Evolutionary conservation across 2,113 vertebrate species (phyloP).

Genomic region (Odocoileus virginianus): DNA sequence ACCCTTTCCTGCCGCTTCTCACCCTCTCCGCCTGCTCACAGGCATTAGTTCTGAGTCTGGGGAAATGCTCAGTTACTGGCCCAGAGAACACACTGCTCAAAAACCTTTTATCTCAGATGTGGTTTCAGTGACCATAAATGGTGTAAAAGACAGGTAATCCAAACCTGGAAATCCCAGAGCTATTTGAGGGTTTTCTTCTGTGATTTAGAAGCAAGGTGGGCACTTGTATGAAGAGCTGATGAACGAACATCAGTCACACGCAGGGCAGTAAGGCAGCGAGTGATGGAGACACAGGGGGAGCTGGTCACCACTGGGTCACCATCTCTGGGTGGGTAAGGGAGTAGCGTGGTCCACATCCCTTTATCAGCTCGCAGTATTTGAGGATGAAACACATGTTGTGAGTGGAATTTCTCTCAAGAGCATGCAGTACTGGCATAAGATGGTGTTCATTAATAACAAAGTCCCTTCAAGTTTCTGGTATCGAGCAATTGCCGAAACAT

Average conservation of each 20-base stretch:
- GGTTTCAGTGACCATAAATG: not conserved
- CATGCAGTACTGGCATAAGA: not conserved
- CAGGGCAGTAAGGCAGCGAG: not conserved
- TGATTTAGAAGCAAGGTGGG: not conserved
- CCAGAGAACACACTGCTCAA: not conserved
- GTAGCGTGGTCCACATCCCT: no score
- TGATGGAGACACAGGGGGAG: not conserved
- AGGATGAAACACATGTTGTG: no score
- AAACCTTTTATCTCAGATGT: not conserved
- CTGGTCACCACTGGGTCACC: rapidly evolving
- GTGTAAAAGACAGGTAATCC: not conserved
- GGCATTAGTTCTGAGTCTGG: no score
- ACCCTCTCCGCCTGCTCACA: not conserved
- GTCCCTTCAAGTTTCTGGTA: not conserved
- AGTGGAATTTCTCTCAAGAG: not conserved
- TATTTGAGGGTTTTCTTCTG: not conserved
- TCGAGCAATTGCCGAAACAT: not conserved
- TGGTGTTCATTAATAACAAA: rapidly evolving
- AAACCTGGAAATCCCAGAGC: not conserved
- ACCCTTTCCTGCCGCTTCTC: rapidly evolving
- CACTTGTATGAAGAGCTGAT: not conserved
- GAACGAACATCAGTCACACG: not conserved
- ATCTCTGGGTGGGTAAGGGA: not conserved
- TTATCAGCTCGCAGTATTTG: not conserved
- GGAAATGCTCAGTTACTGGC: not conserved